phyloP scores from a whole-genome alignment of 2,797 vertebrate genomes.

The Neosalanx taihuensis region DNA sequence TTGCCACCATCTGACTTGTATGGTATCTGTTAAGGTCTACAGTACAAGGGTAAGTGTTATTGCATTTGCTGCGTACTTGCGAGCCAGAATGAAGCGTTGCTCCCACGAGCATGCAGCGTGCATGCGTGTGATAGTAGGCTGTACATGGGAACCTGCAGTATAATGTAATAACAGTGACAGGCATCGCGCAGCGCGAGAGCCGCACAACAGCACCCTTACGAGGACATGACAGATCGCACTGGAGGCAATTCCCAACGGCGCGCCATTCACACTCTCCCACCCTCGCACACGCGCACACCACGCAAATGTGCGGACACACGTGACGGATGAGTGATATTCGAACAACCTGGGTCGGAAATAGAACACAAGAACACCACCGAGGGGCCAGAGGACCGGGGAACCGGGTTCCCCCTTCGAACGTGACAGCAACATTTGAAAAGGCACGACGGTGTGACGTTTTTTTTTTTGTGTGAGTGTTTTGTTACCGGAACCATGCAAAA shows the following conservation, averaged over 20 bases:
- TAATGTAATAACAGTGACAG: background rate
- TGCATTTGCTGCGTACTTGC: background rate
- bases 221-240: slow-evolving; percentile 3
- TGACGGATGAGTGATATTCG: slow-evolving; percentile 24
- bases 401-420: slow-evolving; percentile 15
- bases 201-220: background rate
- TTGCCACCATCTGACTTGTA: too few species aligned
- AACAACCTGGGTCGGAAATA: slow-evolving; percentile 25
- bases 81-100: background rate
- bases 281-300: background rate
- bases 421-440: slow-evolving; percentile 40
- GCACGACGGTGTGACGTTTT: slow-evolving; percentile 25
- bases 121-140: background rate
- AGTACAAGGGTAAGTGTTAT: too few species aligned
- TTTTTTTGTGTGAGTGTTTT: too few species aligned
- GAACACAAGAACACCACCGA: slow-evolving; percentile 3
- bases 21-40: too few species aligned
- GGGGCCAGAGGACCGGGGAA: slow-evolving; percentile 6
- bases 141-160: background rate
- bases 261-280: slow-evolving; percentile 9
- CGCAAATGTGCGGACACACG: background rate
- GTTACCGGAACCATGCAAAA: slow-evolving; percentile 8
- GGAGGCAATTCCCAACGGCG: slow-evolving; percentile 13
- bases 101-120: background rate
- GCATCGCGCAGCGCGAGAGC: background rate